Base-by-base conservation (phyloP, 2,888 invertebrate species). In the Blastobasis adustella region DNA sequence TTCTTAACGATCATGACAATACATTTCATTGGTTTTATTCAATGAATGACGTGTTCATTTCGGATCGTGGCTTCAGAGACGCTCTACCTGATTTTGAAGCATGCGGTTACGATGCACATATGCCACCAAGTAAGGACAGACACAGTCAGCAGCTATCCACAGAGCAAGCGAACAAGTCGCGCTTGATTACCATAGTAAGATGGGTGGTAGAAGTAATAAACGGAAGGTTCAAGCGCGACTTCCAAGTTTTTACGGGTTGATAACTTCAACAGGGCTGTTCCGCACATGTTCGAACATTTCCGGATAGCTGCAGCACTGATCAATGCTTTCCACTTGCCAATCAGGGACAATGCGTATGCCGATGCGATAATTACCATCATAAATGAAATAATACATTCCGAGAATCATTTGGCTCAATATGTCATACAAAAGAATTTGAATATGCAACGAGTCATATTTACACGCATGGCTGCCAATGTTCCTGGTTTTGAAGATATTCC, bases 321-420 rank as follows among this genome's bases (percentile, higher is more conserved):
- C 47, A 55, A 55, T 37, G 47, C n/a, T n/a, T 52, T 52, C 41
- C 55, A 55, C 46, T 52, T 40, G 45, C 10, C 45, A 41, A 37
- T 46, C 9, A 36, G 9, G 1, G 46, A 46, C n/a, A 37, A 23
- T 9, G 40, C 40, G 40, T 40, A 40, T 8, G 9, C 40, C 40
- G 40, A 40, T 9, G 40, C 40, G 40, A 40, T 40, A 3, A 6
- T 41, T 10, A 41, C 39, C 8, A 41, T 49, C 8, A 23, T 49
- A 7, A 23, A 37, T 40, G 37, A 42, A n/a, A 49, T 8, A 9
- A n/a, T 42, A 10, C 9, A 49, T 36, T 36, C 10, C 8, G 36
- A 39, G n/a, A 47, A 38, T 37, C 47, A 38, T 10, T 37, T 38
- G 47, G 37, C 10, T 37, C 23, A 47, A 37, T 46, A 46, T 47